Evolutionary conservation across 2,888 invertebrate species (phyloP).

Genomic region (Brachynemurus nebulosus): DNA sequence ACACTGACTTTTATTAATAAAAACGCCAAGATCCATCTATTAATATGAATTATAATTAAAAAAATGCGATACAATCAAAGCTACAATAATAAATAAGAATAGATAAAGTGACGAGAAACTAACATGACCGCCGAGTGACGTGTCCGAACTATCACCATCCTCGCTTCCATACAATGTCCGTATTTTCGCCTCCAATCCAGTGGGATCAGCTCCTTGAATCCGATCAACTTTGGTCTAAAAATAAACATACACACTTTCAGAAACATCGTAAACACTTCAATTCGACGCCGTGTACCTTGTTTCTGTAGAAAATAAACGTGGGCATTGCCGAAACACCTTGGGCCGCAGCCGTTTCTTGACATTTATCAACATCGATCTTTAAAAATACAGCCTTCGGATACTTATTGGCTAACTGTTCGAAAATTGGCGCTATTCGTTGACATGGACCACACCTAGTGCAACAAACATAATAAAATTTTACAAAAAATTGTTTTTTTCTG

Average conservation of each 20-base stretch:
- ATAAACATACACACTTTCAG: slow-evolving; percentile 10
- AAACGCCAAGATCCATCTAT: slow-evolving; percentile 78
- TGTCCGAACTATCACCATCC: slow-evolving; percentile 48
- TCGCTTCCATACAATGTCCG: slow-evolving; percentile 65
- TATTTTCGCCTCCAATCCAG: slow-evolving; percentile 74
- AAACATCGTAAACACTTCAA: no score
- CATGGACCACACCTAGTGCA: slow-evolving; percentile 87
- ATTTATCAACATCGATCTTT: slow-evolving; percentile 91
- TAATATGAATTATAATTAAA: slow-evolving; percentile 21
- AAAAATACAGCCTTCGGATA: slow-evolving; percentile 82
- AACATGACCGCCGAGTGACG: slow-evolving; percentile 68
- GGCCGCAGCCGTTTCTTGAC: slow-evolving; percentile 71
- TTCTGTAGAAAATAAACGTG: slow-evolving; percentile 91
- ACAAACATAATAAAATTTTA: slow-evolving; percentile 3
- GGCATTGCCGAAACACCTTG: slow-evolving; percentile 96
- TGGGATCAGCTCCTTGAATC: slow-evolving; percentile 77
- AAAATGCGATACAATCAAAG: not conserved
- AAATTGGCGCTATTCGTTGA: slow-evolving; percentile 83
- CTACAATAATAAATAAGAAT: no score
- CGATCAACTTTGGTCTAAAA: slow-evolving; percentile 66
- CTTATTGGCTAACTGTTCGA: slow-evolving; percentile 74
- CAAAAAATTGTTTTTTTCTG: not conserved
- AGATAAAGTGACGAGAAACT: slow-evolving; percentile 28
- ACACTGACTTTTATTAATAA: slow-evolving; percentile 78
- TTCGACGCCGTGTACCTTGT: slow-evolving; percentile 48